Conservation (phyloP, 2,888 invertebrate species). For the Bimastos eiseni region DNA sequence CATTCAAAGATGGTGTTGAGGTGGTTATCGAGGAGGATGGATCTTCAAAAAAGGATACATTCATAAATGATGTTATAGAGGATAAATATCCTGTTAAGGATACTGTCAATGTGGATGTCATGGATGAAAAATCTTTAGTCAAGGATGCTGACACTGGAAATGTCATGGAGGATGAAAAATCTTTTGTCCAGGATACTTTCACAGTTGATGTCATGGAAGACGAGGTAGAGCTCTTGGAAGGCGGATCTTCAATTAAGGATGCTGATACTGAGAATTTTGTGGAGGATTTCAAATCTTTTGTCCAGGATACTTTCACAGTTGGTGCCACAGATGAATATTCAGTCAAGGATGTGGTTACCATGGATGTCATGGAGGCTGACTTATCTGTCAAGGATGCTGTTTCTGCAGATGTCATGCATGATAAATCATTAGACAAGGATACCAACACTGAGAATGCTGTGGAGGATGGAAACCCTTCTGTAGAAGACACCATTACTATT, state of each 20-base stretch:
- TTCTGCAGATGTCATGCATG: neutral
- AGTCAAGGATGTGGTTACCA: neutral
- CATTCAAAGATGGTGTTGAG: neutral
- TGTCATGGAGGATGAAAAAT: neutral
- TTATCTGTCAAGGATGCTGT: neutral
- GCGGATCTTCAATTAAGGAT: neutral
- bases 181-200: too few species aligned
- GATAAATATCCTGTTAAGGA: neutral
- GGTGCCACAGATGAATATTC: neutral
- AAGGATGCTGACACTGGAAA: neutral
- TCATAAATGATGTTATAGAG: neutral
- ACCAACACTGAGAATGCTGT: neutral
- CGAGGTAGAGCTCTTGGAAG: neutral
- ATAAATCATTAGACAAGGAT: slow-evolving; percentile 10
- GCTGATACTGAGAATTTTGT: neutral
- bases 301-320: neutral
- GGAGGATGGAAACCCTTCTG: neutral
- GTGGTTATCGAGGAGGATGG: neutral
- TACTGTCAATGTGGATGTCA: neutral
- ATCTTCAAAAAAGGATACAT: neutral
- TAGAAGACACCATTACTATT: neutral
- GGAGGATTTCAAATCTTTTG: slow-evolving; percentile 16
- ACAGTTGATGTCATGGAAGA: neutral
- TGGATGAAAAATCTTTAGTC: neutral
- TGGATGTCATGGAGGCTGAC: neutral